Percentiles rank a stretch among this genome's conserved stretches.
These are phyloP conservation scores for Coelogynopora nodosa DNA, from an alignment of 2,888 invertebrate genomes.

Conservation along the genomic window DNA sequence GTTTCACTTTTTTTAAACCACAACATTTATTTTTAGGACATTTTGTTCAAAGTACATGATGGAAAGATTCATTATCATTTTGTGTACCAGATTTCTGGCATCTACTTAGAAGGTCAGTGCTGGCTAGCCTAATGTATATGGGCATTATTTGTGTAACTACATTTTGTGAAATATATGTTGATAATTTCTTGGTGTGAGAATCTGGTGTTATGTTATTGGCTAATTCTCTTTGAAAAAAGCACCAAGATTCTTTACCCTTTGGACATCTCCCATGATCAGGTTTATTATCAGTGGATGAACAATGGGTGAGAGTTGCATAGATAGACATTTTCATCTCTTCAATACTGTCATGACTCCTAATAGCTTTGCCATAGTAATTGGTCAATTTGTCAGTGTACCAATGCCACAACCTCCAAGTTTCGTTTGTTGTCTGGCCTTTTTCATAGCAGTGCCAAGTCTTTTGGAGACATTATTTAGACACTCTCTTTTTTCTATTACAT, in stretches of 20 bases:
- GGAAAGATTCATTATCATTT: not conserved
- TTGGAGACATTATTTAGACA: not conserved
- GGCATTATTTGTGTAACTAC: not conserved
- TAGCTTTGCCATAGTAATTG: too few species aligned
- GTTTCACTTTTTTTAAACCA: not conserved
- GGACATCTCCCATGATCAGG: not conserved
- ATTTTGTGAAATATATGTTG: not conserved
- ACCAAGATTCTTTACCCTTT: not conserved
- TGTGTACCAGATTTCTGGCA: not conserved
- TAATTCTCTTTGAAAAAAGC: not conserved
- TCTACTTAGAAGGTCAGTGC: not conserved
- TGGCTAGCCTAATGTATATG: not conserved
- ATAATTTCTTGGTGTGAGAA: not conserved
- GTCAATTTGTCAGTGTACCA: not conserved
- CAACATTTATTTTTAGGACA: not conserved
- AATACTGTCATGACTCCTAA: not conserved
- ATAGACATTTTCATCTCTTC: not conserved
- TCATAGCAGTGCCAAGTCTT: not conserved
- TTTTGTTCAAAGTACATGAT: not conserved
- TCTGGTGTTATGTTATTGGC: not conserved
- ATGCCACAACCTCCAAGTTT: not conserved
- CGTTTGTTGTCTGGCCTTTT: not conserved
- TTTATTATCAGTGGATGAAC: not conserved
- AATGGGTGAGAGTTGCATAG: not conserved
- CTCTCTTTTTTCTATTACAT: not conserved